These are phyloP conservation scores for Perizoma affinitatum DNA, from an alignment of 2,888 invertebrate genomes.

Conservation along the genomic window DNA sequence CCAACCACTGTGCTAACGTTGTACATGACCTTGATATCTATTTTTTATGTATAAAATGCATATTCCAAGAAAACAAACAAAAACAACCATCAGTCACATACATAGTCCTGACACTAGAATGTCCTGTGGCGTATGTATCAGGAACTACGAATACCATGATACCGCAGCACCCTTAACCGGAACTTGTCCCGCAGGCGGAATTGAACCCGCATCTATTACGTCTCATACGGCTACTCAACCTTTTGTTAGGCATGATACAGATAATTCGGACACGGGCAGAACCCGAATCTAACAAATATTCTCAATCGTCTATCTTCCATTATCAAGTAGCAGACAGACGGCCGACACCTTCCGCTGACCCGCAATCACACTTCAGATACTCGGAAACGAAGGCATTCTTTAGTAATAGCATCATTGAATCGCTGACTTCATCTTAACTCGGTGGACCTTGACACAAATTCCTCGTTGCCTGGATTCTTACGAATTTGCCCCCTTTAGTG, in stretches of 20 bases:
- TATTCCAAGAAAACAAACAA: no score
- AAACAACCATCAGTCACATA: no score
- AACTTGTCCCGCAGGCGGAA: no score
- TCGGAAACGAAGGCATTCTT: constrained; percentile 30
- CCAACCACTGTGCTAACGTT: no score
- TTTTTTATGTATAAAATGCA: no score
- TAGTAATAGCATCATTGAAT: constrained; percentile 27
- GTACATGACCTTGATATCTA: no score
- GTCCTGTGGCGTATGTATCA: no score
- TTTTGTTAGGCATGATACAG: no score
- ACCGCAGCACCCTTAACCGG: no score
- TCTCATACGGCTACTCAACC: not conserved
- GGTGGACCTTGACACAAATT: constrained; percentile 24
- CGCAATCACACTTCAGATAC: constrained; percentile 27
- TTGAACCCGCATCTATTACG: not conserved
- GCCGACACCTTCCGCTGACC: constrained; percentile 18
- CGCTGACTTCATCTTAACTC: constrained; percentile 20
- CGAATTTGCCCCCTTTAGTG: not conserved
- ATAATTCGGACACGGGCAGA: not conserved
- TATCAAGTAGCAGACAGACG: not conserved
- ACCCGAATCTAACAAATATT: not conserved
- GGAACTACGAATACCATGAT: no score
- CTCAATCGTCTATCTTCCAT: not conserved
- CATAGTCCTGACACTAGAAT: no score
- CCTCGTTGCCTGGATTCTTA: not conserved